A percentile compares a stretch with the other conserved stretches of the same genome.
Evolutionary conservation across 1,140 invertebrate species (phyloP).

Genomic region (Gryon sp.): DNA sequence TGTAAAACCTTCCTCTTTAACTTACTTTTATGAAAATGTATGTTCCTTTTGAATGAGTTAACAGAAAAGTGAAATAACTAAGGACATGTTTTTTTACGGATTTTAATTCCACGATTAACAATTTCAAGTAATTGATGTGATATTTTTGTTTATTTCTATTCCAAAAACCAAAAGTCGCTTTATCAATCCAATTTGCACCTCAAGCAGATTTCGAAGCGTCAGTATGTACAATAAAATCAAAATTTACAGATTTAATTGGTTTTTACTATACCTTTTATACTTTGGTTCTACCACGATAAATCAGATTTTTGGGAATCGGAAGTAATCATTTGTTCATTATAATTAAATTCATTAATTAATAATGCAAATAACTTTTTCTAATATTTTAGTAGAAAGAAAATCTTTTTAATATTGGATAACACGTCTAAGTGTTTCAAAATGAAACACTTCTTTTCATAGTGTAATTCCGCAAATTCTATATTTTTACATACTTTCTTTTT

Average conservation of each 20-base stretch:
- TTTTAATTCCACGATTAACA: neutral
- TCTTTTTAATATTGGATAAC: neutral
- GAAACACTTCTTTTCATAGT: too few relatives aligned
- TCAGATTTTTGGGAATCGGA: neutral
- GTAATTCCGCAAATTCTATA: neutral
- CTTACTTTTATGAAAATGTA: neutral
- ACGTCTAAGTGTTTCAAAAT: neutral
- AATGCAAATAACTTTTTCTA: constrained; percentile 4
- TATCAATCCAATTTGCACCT: neutral
- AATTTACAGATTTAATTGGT: neutral
- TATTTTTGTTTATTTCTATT: neutral
- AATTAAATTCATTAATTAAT: neutral
- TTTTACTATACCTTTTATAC: neutral
- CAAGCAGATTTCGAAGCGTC: constrained; percentile 7
- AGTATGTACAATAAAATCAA: neutral
- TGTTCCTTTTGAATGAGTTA: neutral
- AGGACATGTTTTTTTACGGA: neutral
- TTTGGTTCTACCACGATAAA: constrained; percentile 1
- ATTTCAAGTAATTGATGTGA: constrained; percentile 7
- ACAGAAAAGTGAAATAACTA: neutral
- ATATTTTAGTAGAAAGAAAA: neutral
- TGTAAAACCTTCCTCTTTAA: too few relatives aligned
- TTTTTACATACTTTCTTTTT: neutral
- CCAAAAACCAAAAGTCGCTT: neutral
- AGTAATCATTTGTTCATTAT: neutral